Conservation (phyloP, 2,797 vertebrate species). For the Dryobates pubescens region DNA sequence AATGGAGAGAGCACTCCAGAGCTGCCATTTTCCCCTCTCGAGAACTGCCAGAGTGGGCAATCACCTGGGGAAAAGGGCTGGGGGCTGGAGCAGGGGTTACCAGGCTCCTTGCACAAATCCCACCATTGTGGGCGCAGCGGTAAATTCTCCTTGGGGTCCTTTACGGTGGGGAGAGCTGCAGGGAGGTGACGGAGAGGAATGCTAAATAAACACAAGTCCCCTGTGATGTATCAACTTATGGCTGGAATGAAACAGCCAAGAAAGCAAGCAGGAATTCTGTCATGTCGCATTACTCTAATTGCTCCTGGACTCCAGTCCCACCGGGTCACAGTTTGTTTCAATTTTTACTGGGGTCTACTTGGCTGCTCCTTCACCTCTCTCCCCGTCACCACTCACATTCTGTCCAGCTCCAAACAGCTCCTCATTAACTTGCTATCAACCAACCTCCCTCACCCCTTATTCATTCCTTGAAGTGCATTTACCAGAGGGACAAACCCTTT, state of each 20-base stretch:
- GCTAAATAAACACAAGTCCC: slow-evolving; percentile 57
- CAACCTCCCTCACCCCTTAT: background rate
- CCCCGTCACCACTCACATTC: slow-evolving; percentile 21
- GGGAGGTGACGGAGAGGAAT: slow-evolving; percentile 53
- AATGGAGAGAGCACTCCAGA: background rate
- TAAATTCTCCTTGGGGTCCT: slow-evolving; percentile 1
- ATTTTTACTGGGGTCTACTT: slow-evolving; percentile 25
- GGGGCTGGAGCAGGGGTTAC: background rate
- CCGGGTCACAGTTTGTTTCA: slow-evolving; percentile 43
- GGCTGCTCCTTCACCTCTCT: slow-evolving; percentile 42
- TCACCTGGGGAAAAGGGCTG: background rate
- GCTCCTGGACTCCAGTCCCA: slow-evolving; percentile 31
- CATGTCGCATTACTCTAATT: slow-evolving; percentile 54
- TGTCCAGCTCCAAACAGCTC: slow-evolving; percentile 9
- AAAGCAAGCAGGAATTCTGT: slow-evolving; percentile 59
- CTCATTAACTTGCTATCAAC: slow-evolving; percentile 39
- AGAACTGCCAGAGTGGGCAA: background rate
- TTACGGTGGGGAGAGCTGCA: background rate
- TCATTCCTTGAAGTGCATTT: background rate
- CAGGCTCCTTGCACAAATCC: background rate
- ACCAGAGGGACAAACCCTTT: background rate
- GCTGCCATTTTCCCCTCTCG: background rate
- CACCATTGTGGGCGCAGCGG: background rate
- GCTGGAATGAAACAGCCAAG: slow-evolving; percentile 49
- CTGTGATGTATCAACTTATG: slow-evolving; percentile 47